Conservation (phyloP, 2,797 vertebrate genomes). For the Sebastes taczanowskii region DNA sequence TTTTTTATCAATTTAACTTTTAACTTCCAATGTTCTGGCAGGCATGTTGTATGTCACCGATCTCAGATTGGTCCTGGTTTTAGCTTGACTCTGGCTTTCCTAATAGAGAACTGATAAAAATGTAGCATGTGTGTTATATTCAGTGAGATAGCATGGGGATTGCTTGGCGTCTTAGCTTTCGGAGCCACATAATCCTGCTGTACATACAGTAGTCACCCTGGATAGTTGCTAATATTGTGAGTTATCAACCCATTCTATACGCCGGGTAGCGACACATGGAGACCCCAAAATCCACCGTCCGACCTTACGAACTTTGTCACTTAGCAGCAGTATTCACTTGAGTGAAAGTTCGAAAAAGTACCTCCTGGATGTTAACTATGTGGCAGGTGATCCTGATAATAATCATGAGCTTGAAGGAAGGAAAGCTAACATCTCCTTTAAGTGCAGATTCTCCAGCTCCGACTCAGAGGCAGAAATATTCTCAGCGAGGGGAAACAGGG, state of each 20-base stretch:
- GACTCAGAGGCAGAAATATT: constrained; percentile 78
- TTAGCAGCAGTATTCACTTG: constrained; percentile 33
- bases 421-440: constrained; percentile 76
- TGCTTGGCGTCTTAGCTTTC: constrained; percentile 35
- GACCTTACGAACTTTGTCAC: constrained; percentile 29
- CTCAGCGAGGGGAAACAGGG: constrained; percentile 58
- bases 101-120: constrained; percentile 38
- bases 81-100: constrained; percentile 47
- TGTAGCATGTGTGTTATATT: constrained; percentile 29
- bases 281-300: constrained; percentile 23
- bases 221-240: constrained; percentile 34
- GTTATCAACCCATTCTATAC: constrained; percentile 28
- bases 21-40: constrained; percentile 6
- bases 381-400: constrained; percentile 75
- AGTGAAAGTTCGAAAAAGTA: constrained; percentile 66
- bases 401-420: constrained; percentile 79
- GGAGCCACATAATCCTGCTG: constrained; percentile 55
- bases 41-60: constrained; percentile 30
- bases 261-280: background rate
- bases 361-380: constrained; percentile 64
- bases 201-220: constrained; percentile 31
- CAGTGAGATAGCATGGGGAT: constrained; percentile 37
- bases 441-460: constrained; percentile 75
- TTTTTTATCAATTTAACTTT: no score
- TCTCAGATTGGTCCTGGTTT: constrained; percentile 28